Evolutionary conservation across 1,140 invertebrate species (phyloP).

Genomic region (Aricia agestis): DNA sequence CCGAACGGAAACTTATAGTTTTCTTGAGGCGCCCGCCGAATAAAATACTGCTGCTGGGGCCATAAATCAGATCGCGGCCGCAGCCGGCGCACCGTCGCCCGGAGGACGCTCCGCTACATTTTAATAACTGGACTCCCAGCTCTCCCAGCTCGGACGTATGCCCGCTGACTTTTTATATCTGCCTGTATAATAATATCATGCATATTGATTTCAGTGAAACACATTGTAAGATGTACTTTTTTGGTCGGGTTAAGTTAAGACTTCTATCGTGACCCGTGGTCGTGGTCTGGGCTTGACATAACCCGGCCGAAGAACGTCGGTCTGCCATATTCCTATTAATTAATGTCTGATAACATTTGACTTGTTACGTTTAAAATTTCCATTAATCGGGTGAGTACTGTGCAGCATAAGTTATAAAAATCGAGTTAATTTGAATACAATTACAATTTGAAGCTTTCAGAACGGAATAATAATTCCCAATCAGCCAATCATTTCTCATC

Average conservation of each 20-base stretch:
- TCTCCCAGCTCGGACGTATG: constrained; percentile 40
- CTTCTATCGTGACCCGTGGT: fast-evolving
- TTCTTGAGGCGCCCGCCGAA: constrained; percentile 72
- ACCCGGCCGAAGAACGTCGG: too few relatives aligned
- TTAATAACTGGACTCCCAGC: constrained; percentile 63
- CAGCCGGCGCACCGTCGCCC: constrained; percentile 59
- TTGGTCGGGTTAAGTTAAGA: too few relatives aligned
- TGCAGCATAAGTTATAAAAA: too few relatives aligned
- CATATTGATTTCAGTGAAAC: constrained; percentile 12
- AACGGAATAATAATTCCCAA: too few relatives aligned
- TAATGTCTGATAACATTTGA: too few relatives aligned
- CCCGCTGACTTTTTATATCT: constrained; percentile 68
- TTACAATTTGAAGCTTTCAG: too few relatives aligned
- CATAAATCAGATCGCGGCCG: constrained; percentile 69
- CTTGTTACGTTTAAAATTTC: too few relatives aligned
- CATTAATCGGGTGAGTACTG: too few relatives aligned
- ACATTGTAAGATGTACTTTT: background rate
- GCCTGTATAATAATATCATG: constrained; percentile 64
- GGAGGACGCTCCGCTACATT: constrained; percentile 58
- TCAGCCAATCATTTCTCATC: too few relatives aligned
- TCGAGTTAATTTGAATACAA: too few relatives aligned
- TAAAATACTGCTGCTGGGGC: constrained; percentile 69
- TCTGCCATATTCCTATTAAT: too few relatives aligned
- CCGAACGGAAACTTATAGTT: constrained; percentile 75
- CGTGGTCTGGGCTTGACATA: too few relatives aligned